phyloP scores from a whole-genome alignment of 2,113 vertebrate species.

The Callospermophilus lateralis region DNA sequence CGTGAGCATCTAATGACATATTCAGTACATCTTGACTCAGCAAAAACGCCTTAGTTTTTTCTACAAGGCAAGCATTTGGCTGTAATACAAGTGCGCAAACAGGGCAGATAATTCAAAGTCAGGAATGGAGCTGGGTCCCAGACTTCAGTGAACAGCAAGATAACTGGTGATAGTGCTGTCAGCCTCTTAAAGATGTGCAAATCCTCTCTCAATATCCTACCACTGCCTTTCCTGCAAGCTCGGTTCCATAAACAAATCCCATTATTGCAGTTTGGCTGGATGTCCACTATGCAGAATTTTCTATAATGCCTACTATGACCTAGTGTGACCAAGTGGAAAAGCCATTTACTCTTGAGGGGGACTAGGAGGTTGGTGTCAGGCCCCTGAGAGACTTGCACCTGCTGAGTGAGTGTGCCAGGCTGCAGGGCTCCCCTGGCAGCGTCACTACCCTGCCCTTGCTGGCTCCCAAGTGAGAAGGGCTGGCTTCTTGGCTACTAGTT shows the following conservation, averaged over 20 bases:
- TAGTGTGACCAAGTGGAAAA: background rate
- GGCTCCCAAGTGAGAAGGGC: background rate
- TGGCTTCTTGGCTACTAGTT: background rate
- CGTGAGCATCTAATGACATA: conserved; percentile 20
- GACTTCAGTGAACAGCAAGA: conserved; percentile 21
- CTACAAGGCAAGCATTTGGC: conserved; percentile 37
- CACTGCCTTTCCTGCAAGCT: conserved; percentile 9
- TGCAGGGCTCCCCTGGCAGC: too few species aligned
- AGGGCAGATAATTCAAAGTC: conserved; percentile 57
- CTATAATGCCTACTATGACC: background rate
- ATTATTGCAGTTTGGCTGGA: background rate
- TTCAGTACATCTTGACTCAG: conserved; percentile 25
- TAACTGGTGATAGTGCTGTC: conserved; percentile 43
- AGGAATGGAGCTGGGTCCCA: background rate
- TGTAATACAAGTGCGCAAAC: background rate
- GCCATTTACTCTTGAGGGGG: background rate
- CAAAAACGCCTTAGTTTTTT: conserved; percentile 58
- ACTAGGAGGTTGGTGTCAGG: background rate
- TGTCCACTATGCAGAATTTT: background rate
- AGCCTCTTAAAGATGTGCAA: conserved; percentile 30
- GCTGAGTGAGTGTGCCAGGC: background rate
- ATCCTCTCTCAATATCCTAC: background rate
- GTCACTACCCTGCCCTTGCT: fast-evolving
- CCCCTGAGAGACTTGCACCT: background rate
- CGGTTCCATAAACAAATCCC: conserved; percentile 25